These are phyloP conservation scores for Oryzias dopingdopingensis DNA, from an alignment of 2,797 vertebrate species.

Conservation along the genomic window DNA sequence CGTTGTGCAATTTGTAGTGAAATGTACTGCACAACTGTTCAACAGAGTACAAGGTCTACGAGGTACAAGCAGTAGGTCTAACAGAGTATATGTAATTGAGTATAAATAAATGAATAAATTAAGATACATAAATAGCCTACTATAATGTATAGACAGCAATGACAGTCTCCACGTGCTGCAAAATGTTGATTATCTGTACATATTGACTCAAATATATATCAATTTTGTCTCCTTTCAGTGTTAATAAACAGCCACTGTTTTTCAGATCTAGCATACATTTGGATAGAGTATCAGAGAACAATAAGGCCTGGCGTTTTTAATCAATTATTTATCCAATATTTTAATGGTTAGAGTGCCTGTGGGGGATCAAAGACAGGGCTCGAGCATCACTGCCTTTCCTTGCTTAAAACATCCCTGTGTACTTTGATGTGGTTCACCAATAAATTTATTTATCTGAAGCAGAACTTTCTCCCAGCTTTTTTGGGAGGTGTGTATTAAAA, in stretches of 20 bases:
- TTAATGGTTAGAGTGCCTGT: constrained; percentile 83
- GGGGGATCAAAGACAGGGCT: constrained; percentile 80
- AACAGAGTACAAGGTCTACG: too few species aligned
- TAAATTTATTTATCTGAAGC: constrained; percentile 78
- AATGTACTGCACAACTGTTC: too few species aligned
- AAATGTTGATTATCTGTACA: too few species aligned
- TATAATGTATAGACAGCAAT: too few species aligned
- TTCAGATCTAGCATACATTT: constrained; percentile 67
- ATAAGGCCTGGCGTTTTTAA: constrained; percentile 80
- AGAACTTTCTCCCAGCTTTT: constrained; percentile 69
- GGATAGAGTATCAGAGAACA: constrained; percentile 73
- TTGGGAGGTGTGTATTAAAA: constrained; percentile 45
- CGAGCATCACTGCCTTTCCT: constrained; percentile 74
- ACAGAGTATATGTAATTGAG: too few species aligned
- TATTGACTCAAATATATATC: background rate
- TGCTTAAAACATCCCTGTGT: constrained; percentile 69
- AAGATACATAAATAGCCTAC: too few species aligned
- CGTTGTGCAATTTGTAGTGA: too few species aligned
- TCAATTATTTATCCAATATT: constrained; percentile 88
- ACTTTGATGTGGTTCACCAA: constrained; percentile 82
- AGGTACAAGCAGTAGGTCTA: too few species aligned
- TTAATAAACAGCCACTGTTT: constrained; percentile 42
- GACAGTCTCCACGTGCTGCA: too few species aligned
- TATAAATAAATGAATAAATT: too few species aligned
- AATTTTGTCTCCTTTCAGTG: constrained; percentile 7